Evolutionary conservation across 2,797 vertebrate species (phyloP), one percentile per base, ranked within the genome.

Genomic region (Coregonus ussuriensis): DNA sequence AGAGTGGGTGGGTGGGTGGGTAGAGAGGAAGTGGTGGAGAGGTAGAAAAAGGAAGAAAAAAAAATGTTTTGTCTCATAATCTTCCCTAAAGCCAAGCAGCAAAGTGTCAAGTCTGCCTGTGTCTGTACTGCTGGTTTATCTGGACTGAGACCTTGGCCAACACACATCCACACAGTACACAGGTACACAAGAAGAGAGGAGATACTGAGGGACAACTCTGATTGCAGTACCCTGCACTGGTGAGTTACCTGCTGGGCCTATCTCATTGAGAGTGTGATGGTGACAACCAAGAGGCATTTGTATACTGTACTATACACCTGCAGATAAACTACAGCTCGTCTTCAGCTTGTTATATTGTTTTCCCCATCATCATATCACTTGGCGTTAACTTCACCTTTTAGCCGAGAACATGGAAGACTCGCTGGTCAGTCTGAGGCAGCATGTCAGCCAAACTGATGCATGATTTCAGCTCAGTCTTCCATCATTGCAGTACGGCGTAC

Each of bases 151-250:
- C 51, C 35, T 62, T 56, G 56, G 11, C 5, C 47, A 65, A 54
- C 65, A n/a, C 63, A 52, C 66, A 84, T 79, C 85, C 80, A 86
- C 77, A 70, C 72, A 72, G 81, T 83, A 79, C 83, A 47, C 41
- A 47, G 41, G 41, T 11, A 13, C 41, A 81, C 78, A 85, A 80
- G 59, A 9, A 63, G 59, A 63, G n/a, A 25, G 59, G 21, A 11
- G 41, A 47, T 47, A 47, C 41, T 13, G 41, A 47, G 25, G 21
- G 59, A 21, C 59, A 63, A 63, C 59, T 25, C 11, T 2, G 21
- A 25, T 11, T 11, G 59, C 21, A 63, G 21, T 63, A 4, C n/a
- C 25, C 59, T 63, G 6, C 59, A 11, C 59, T 63, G 59, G 59
- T 63, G 21, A 63, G 59, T 63, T 63, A 63, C 21, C 56, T 21